Base-by-base conservation (phyloP, 2,113 vertebrate species). In the Plecturocebus donacophilus region DNA sequence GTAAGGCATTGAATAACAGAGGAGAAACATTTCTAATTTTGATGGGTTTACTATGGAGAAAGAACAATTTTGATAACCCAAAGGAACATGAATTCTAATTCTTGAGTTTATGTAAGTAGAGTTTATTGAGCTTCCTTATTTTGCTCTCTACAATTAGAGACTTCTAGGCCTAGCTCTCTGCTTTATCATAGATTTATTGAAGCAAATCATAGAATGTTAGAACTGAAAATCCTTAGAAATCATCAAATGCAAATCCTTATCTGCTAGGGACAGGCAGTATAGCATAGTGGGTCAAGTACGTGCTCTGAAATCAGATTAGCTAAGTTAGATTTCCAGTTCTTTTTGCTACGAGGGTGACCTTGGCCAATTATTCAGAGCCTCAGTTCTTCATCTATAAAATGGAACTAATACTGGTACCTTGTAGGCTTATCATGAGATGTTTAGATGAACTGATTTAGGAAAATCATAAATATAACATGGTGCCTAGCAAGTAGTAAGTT, bases 21-120 rank as follows among this genome's bases (percentile, higher is more conserved):
- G 42, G 52, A 90, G 76, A 45, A 42, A 45, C 40, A 40, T 90
- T 91, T 93, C 20, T 40, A n/a, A 90, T 87, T 95, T 95, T 95
- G 38, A 84, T 87, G 40, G 32, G 8, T 66, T 95, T 58, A 66
- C 0, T 90, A 79, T 87, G 54, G 82, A 32, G 30, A 71, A 87
- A 77, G 73, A 82, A 54, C 27, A 70, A 49, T 71, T 87, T 58
- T 90, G 70, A 64, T 79, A 83, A 94, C 45, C 10, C 9, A 52
- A 11, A 45, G 70, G 49, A 93, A 61, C 17, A 6, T 68, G 25
- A 90, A 87, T 64, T 75, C 47, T 90, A 58, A 91, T 45, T 40
- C n/a, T 92, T 61, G 47, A 61, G 56, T 42, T 90, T 70, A 92
- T 58, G 5, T 52, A 40, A 81, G 47, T 19, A 82, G 91, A 49